Evolutionary conservation across 2,888 invertebrate genomes (phyloP).

Genomic region (Siphonodentalium dalli): DNA sequence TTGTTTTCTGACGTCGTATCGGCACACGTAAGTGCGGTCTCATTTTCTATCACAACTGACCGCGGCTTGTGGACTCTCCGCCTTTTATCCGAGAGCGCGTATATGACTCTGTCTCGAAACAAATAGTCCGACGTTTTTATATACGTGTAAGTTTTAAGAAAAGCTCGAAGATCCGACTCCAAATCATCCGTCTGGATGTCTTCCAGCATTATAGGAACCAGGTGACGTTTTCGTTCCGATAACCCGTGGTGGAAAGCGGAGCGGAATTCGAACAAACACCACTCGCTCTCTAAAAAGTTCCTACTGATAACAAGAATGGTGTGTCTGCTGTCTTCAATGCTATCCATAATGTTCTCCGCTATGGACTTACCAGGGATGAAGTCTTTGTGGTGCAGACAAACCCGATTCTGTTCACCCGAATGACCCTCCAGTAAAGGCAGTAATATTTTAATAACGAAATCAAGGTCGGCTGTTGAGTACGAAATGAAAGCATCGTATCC

Average conservation of each 20-base stretch:
- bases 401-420: slow-evolving; percentile 71
- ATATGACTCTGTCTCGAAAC: slow-evolving; percentile 91
- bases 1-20: too few species aligned
- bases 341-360: slow-evolving; percentile 85
- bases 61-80: too few species aligned
- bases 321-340: slow-evolving; percentile 83
- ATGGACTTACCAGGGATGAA: slow-evolving; percentile 65
- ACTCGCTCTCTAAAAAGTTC: slow-evolving; percentile 88
- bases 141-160: slow-evolving; percentile 83
- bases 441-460: slow-evolving; percentile 83
- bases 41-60: too few species aligned
- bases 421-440: slow-evolving; percentile 83
- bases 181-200: slow-evolving; percentile 81
- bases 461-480: slow-evolving; percentile 87
- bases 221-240: slow-evolving; percentile 77
- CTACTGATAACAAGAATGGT: slow-evolving; percentile 87
- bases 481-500: slow-evolving; percentile 86
- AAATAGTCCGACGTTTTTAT: slow-evolving; percentile 87
- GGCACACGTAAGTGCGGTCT: too few species aligned
- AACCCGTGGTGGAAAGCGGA: slow-evolving; percentile 82
- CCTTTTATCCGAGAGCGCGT: too few species aligned
- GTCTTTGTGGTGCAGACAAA: slow-evolving; percentile 30
- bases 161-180: slow-evolving; percentile 84
- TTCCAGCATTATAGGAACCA: slow-evolving; percentile 82
- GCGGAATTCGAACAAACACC: slow-evolving; percentile 88